Percentiles rank a stretch among this genome's conserved stretches.
Evolutionary conservation across 2,113 vertebrate species (phyloP).

Genomic region (Oncorhynchus keta): DNA sequence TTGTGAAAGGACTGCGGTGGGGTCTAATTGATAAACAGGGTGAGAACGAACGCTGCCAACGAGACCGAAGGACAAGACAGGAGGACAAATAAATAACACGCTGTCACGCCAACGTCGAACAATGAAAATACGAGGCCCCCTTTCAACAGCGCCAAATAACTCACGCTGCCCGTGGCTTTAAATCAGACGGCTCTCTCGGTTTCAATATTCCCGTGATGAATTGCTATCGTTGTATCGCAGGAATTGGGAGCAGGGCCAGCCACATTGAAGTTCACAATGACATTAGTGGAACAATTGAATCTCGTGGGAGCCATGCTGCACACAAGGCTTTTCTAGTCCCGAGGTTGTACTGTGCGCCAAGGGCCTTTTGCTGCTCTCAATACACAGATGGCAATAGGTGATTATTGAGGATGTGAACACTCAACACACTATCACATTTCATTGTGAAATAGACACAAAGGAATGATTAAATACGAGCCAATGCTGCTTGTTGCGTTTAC

Average conservation of each 20-base stretch:
- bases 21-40: constrained; percentile 16
- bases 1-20: background rate
- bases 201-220: constrained; percentile 62
- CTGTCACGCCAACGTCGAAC: constrained; percentile 37
- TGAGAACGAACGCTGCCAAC: constrained; percentile 23
- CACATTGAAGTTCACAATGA: constrained; percentile 55
- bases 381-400: constrained; percentile 40
- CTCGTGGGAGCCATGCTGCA: constrained; percentile 39
- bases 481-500: constrained; percentile 8
- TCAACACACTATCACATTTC: constrained; percentile 27
- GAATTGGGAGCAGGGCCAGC: constrained; percentile 54
- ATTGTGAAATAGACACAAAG: background rate
- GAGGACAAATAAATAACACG: constrained; percentile 39
- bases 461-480: background rate
- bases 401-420: constrained; percentile 37
- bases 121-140: constrained; percentile 28
- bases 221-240: constrained; percentile 56
- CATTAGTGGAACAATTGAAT: constrained; percentile 60
- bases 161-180: background rate
- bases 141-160: background rate
- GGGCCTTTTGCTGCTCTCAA: constrained; percentile 21
- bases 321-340: constrained; percentile 39
- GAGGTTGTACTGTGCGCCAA: constrained; percentile 45
- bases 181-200: constrained; percentile 40
- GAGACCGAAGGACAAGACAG: constrained; percentile 30